A percentile compares a stretch with the other conserved stretches of the same genome.
Evolutionary conservation across 2,113 vertebrate genomes (phyloP).

Genomic region (Tringa solitaria): DNA sequence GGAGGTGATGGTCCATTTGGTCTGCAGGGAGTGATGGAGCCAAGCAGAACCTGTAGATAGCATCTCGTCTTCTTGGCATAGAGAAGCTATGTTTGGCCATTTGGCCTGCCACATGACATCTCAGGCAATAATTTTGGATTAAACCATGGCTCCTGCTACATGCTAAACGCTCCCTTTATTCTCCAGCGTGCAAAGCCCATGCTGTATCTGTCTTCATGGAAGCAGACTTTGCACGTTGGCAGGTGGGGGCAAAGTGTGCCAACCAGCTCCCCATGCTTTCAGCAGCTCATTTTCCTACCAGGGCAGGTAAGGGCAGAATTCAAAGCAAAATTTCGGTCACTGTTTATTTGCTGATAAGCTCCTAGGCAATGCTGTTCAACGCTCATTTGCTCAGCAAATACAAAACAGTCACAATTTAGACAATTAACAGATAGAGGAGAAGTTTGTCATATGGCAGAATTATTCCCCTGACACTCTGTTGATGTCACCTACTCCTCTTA

Average conservation of each 20-base stretch:
- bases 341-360: not conserved
- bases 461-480: not conserved
- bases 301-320: not conserved
- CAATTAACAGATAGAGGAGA: not conserved
- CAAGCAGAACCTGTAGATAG: not conserved
- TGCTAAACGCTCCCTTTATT: not conserved
- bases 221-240: not conserved
- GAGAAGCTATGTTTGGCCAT: not conserved
- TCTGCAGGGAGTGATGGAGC: not conserved
- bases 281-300: not conserved
- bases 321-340: not conserved
- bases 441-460: not conserved
- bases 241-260: not conserved
- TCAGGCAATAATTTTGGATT: not conserved
- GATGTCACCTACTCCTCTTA: not conserved
- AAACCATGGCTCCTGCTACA: not conserved
- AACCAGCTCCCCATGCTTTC: not conserved
- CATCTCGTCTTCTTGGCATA: not conserved
- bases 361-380: not conserved
- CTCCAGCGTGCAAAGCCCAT: rapidly evolving
- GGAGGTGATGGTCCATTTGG: not conserved
- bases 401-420: not conserved
- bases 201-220: not conserved
- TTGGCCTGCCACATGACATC: not conserved
- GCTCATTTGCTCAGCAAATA: not conserved